phyloP scores from a whole-genome alignment of 2,113 vertebrate genomes.

The Sialia sialis region DNA sequence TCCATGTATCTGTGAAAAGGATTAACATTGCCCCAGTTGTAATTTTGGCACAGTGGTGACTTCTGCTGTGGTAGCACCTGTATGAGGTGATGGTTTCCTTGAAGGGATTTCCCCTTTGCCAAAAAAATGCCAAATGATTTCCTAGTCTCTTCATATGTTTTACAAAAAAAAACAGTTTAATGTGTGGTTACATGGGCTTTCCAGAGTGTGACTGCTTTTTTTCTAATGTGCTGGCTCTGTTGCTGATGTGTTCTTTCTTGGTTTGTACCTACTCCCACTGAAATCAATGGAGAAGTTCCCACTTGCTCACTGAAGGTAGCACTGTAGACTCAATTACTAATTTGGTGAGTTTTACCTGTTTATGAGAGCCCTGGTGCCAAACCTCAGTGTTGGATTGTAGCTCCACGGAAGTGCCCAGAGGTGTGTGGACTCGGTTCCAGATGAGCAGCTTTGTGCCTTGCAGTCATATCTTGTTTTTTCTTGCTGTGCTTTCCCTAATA shows the following conservation, averaged over 20 bases:
- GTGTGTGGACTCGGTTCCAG: background rate
- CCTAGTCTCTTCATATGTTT: background rate
- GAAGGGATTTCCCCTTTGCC: background rate
- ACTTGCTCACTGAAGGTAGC: background rate
- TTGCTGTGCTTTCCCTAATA: background rate
- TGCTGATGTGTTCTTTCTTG: background rate
- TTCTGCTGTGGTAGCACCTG: background rate
- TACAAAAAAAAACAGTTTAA: background rate
- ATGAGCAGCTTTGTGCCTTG: background rate
- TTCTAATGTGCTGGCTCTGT: background rate
- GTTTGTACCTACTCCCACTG: background rate
- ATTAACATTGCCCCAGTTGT: background rate
- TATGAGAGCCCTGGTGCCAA: background rate
- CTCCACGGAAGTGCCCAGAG: background rate
- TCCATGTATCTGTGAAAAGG: background rate
- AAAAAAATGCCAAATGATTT: conserved; percentile 21
- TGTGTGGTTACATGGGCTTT: background rate
- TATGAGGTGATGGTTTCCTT: background rate
- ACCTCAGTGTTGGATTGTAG: background rate
- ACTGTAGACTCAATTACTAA: background rate
- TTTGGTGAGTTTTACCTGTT: background rate
- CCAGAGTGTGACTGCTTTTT: background rate
- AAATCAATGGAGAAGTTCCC: background rate
- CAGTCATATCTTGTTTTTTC: background rate
- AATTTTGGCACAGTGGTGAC: background rate